Evolutionary conservation across 2,797 vertebrate species (phyloP).

Genomic region (Cyprinella venusta): DNA sequence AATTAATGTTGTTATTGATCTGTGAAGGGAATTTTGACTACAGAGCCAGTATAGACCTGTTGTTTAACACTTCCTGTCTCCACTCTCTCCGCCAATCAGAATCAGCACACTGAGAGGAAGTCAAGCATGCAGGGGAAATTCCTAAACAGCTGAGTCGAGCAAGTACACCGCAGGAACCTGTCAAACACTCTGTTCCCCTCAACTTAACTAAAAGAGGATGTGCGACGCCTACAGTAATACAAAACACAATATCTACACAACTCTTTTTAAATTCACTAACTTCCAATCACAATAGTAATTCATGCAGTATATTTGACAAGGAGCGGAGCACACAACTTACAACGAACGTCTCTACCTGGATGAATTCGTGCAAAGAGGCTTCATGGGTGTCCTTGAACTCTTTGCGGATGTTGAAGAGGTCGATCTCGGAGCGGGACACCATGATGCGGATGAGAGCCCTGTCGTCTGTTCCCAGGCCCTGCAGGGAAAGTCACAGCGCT

Average conservation of each 20-base stretch:
- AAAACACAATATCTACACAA: constrained; percentile 38
- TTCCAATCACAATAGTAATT: constrained; percentile 47
- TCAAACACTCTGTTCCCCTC: constrained; percentile 63
- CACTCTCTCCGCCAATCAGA: constrained; percentile 71
- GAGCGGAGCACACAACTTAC: constrained; percentile 70
- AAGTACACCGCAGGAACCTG: constrained; percentile 74
- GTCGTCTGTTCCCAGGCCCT: constrained; percentile 95
- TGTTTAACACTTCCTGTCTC: constrained; percentile 75
- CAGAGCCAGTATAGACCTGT: constrained; percentile 71
- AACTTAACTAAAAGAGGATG: constrained; percentile 65
- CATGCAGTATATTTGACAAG: neutral
- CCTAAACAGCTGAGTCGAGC: constrained; percentile 80
- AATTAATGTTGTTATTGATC: constrained; percentile 59
- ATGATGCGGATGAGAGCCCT: constrained; percentile 92
- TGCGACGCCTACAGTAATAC: constrained; percentile 31
- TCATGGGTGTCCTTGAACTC: constrained; percentile 93
- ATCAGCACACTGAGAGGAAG: constrained; percentile 75
- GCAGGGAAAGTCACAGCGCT: constrained; percentile 39
- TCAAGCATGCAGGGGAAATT: constrained; percentile 79
- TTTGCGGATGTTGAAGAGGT: constrained; percentile 91
- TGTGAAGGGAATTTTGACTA: constrained; percentile 71
- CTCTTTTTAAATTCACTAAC: constrained; percentile 31
- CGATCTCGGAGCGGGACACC: constrained; percentile 90
- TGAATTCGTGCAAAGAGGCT: constrained; percentile 88
- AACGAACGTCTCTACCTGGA: constrained; percentile 87